Percentiles rank a stretch among this genome's conserved stretches.
These are phyloP conservation scores for Lochmaea crataegi DNA, from an alignment of 2,888 invertebrate genomes.

Conservation along the genomic window DNA sequence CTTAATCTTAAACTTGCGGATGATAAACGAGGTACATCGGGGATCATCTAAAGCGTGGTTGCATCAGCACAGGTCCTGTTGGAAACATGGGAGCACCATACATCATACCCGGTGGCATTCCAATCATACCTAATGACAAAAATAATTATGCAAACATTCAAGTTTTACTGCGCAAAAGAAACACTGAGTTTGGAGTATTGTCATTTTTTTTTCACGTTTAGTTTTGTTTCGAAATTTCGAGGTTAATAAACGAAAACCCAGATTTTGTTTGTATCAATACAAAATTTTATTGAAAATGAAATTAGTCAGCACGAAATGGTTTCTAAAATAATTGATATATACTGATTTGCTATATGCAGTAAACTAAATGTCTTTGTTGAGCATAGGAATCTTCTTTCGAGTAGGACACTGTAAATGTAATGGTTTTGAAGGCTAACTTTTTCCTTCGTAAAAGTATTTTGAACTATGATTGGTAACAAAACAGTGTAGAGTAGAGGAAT, in stretches of 20 bases:
- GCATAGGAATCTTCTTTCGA: no score
- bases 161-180: conserved; percentile 9
- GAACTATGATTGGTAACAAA: no score
- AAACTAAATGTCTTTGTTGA: no score
- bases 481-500: no score
- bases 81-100: conserved; percentile 66
- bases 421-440: no score
- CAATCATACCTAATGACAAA: conserved; percentile 65
- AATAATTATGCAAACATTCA: conserved; percentile 35
- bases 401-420: no score
- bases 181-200: conserved; percentile 47
- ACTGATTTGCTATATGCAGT: background rate
- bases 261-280: background rate
- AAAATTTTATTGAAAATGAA: background rate
- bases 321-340: background rate
- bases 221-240: conserved; percentile 5
- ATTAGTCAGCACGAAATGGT: background rate
- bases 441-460: no score
- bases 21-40: conserved; percentile 71
- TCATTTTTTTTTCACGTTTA: conserved; percentile 46
- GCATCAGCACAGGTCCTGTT: conserved; percentile 72
- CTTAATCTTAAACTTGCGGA: conserved; percentile 62
- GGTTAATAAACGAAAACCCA: background rate
- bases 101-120: conserved; percentile 65
- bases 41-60: conserved; percentile 90